Percentiles rank a stretch among this genome's conserved stretches.
Conservation (phyloP, 2,888 invertebrate genomes). For the Cinara cedri region DNA sequence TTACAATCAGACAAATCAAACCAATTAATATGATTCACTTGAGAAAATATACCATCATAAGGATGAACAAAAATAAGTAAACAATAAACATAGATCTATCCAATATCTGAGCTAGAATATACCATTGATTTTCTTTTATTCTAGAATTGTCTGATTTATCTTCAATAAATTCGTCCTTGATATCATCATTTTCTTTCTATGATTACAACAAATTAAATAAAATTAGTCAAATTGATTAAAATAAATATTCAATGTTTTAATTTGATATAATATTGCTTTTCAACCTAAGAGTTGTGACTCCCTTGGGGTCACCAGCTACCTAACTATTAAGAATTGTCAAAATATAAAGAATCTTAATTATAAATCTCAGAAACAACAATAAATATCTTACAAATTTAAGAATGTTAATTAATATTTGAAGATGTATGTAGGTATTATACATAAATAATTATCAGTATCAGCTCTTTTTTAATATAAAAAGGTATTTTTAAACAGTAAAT, state of each 20-base stretch:
- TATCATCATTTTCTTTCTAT: not conserved
- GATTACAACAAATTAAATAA: not conserved
- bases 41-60: constrained; percentile 66
- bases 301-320: no score
- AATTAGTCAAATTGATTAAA: not conserved
- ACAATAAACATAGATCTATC: constrained; percentile 69
- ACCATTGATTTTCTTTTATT: constrained; percentile 67
- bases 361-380: no score
- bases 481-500: not conserved
- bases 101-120: constrained; percentile 70
- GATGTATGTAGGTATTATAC: no score
- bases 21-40: constrained; percentile 2
- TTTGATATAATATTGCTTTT: not conserved
- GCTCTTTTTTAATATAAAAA: no score
- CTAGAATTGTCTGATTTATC: not conserved
- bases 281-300: no score
- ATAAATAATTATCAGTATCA: no score
- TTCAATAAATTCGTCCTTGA: constrained; percentile 4
- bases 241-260: not conserved
- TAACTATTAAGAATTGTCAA: no score
- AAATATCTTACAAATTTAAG: no score
- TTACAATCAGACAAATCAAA: not conserved
- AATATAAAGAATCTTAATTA: no score
- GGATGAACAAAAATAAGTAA: constrained; percentile 67
- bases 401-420: no score